A percentile compares a stretch with the other conserved stretches of the same genome.
These are phyloP conservation scores for Drosophila obscura DNA, from an alignment of 1,140 invertebrate genomes.

Conservation along the genomic window DNA sequence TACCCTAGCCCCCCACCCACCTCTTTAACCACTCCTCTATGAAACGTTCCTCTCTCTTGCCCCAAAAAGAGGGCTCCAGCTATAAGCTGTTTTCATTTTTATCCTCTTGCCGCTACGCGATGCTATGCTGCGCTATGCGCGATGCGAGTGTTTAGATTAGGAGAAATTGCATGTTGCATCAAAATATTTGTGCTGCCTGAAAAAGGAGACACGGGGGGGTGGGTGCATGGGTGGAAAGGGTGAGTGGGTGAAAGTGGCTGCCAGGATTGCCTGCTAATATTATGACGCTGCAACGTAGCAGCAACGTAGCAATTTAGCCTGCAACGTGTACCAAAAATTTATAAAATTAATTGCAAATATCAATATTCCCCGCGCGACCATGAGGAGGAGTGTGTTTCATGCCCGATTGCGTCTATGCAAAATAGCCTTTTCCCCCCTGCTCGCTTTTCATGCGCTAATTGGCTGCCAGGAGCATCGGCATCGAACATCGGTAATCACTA, in stretches of 20 bases:
- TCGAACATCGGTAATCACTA: slow-evolving; percentile 38
- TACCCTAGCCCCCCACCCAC: background rate
- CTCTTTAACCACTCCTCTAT: background rate
- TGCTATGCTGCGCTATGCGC: slow-evolving; percentile 33
- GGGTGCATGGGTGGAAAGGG: too few relatives aligned
- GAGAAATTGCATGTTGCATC: slow-evolving; percentile 76
- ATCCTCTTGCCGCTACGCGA: slow-evolving; percentile 23
- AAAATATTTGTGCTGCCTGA: slow-evolving; percentile 64
- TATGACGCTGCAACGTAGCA: background rate
- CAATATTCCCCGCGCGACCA: slow-evolving; percentile 25
- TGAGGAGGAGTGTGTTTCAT: slow-evolving; percentile 29
- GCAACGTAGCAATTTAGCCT: slow-evolving; percentile 31
- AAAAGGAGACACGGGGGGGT: background rate
- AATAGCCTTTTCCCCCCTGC: slow-evolving; percentile 41
- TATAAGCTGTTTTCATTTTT: slow-evolving; percentile 62
- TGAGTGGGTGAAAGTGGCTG: too few relatives aligned
- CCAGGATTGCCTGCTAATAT: slow-evolving; percentile 41
- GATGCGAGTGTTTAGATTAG: slow-evolving; percentile 75
- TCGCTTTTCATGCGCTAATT: slow-evolving; percentile 55
- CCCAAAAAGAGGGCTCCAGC: background rate
- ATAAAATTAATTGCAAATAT: slow-evolving; percentile 55
- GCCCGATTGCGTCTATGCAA: slow-evolving; percentile 19
- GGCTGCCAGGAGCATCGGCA: slow-evolving; percentile 17
- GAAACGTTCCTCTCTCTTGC: background rate
- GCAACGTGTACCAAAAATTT: slow-evolving; percentile 30